Evolutionary conservation across 1,140 invertebrate species (phyloP).

Genomic region (Pseudomyrmex pallidus): DNA sequence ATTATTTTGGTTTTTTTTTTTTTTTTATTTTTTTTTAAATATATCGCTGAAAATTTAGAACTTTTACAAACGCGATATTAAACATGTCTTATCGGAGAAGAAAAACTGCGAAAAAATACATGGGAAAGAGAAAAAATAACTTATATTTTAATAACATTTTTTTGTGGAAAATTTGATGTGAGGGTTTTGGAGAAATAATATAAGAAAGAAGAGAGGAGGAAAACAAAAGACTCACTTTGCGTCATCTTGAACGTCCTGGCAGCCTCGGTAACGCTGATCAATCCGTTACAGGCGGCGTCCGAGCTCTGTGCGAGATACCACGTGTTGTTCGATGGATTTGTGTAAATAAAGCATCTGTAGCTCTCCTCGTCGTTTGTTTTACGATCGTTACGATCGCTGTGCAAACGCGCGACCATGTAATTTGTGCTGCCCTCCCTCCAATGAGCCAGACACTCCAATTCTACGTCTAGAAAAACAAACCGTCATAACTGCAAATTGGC

Average conservation of each 20-base stretch:
- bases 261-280: conserved; percentile 88
- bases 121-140: no score
- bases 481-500: conserved; percentile 47
- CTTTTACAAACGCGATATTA: no score
- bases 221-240: conserved; percentile 85
- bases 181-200: neutral
- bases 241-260: conserved; percentile 88
- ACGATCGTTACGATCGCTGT: conserved; percentile 85
- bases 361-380: conserved; percentile 87
- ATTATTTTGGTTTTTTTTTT: neutral
- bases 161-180: neutral
- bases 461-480: conserved; percentile 88
- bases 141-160: no score
- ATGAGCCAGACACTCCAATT: conserved; percentile 92
- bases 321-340: conserved; percentile 82
- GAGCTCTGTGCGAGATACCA: conserved; percentile 90
- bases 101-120: neutral
- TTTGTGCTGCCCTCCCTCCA: conserved; percentile 94
- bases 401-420: conserved; percentile 91
- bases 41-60: no score
- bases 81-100: no score
- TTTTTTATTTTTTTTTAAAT: neutral
- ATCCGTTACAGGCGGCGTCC: conserved; percentile 92
- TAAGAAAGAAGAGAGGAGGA: neutral
- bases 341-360: conserved; percentile 90